Conservation (phyloP, 2,888 invertebrate genomes). For the Troilus luridus region DNA sequence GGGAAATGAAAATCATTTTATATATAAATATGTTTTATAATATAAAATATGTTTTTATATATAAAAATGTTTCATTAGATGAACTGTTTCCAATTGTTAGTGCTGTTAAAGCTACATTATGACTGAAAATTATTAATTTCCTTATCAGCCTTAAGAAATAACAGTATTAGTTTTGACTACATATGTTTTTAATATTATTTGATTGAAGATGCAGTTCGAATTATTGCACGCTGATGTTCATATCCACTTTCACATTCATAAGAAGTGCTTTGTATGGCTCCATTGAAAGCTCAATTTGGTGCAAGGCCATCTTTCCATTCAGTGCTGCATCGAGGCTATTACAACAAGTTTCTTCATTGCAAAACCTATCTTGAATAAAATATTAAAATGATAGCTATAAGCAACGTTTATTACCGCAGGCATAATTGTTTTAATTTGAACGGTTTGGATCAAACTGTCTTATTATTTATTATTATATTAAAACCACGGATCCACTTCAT, state of each 20-base stretch:
- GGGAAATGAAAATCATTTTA: too few species aligned
- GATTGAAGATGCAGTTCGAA: background rate
- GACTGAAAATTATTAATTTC: too few species aligned
- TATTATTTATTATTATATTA: background rate
- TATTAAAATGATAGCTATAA: background rate
- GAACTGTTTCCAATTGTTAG: too few species aligned
- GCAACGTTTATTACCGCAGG: too few species aligned
- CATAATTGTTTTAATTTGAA: background rate
- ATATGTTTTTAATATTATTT: background rate
- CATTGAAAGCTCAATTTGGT: slow-evolving; percentile 20
- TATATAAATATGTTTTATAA: too few species aligned
- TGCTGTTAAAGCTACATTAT: too few species aligned
- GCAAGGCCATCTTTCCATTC: slow-evolving; percentile 3
- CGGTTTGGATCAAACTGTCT: background rate
- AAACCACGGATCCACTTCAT: too few species aligned
- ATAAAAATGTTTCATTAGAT: too few species aligned
- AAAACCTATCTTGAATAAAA: background rate
- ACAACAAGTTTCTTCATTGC: background rate
- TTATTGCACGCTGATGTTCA: background rate
- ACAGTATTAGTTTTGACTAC: too few species aligned
- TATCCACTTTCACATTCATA: background rate
- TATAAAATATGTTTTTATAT: too few species aligned
- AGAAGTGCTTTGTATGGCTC: background rate
- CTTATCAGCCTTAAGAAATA: too few species aligned
- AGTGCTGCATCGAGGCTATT: background rate